Percentiles rank a stretch among this genome's conserved stretches.
These are phyloP conservation scores for Rhea americana DNA, from an alignment of 2,113 vertebrate species.

Conservation along the genomic window DNA sequence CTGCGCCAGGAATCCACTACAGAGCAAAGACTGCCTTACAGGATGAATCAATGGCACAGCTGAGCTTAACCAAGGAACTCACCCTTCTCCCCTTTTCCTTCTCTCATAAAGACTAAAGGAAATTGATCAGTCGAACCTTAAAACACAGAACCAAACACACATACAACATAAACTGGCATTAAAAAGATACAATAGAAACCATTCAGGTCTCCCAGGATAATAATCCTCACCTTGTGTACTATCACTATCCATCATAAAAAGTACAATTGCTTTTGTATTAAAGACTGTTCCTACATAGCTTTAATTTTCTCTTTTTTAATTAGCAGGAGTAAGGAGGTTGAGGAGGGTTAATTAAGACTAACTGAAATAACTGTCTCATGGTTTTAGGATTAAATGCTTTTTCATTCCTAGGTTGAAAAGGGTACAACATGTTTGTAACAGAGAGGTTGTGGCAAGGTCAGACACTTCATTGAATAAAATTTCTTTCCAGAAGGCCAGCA, in stretches of 20 bases:
- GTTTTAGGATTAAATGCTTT: constrained; percentile 1
- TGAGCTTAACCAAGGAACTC: neutral
- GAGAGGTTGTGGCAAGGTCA: neutral
- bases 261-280: neutral
- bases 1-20: neutral
- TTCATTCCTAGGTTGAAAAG: neutral
- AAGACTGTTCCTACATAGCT: neutral
- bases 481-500: neutral
- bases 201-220: neutral
- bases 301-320: neutral
- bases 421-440: neutral
- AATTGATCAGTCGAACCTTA: neutral
- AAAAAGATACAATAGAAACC: neutral
- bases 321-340: neutral
- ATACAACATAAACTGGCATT: neutral
- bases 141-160: neutral
- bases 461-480: neutral
- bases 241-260: neutral
- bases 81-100: neutral
- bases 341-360: neutral
- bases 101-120: neutral
- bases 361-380: neutral
- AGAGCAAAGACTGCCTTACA: neutral
- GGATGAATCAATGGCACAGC: neutral
- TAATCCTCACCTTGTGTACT: neutral